Conservation (phyloP, 2,113 vertebrate genomes). For the Seriola quinqueradiata region DNA sequence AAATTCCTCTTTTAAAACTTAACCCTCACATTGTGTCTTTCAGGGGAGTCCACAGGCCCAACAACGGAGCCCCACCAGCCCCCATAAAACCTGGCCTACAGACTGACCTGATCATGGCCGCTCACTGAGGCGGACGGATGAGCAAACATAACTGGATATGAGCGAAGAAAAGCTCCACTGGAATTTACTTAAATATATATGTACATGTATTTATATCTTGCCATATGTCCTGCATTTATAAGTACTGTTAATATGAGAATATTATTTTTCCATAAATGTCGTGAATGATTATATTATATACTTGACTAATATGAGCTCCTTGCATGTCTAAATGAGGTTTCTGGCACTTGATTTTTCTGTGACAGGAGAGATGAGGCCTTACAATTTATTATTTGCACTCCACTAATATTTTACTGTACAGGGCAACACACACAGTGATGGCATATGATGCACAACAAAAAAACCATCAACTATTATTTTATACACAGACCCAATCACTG, state of each 20-base stretch:
- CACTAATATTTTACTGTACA: constrained; percentile 58
- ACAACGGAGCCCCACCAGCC: constrained; percentile 70
- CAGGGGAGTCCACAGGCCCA: constrained; percentile 79
- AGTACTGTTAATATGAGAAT: constrained; percentile 77
- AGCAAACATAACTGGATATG: constrained; percentile 73
- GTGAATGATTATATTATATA: constrained; percentile 62
- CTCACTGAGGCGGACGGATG: not conserved
- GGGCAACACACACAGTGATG: constrained; percentile 12
- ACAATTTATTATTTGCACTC: constrained; percentile 72
- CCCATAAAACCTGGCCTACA: constrained; percentile 74
- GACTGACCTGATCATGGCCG: constrained; percentile 56
- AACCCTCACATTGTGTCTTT: constrained; percentile 29
- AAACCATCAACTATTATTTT: not conserved
- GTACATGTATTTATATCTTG: constrained; percentile 80
- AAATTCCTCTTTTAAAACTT: not conserved
- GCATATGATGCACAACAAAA: not conserved
- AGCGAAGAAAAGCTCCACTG: constrained; percentile 77
- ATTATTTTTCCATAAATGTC: constrained; percentile 72
- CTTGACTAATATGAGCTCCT: constrained; percentile 58
- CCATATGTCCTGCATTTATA: constrained; percentile 70
- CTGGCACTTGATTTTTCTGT: constrained; percentile 18
- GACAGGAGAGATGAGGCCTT: constrained; percentile 45
- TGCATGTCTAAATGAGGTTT: constrained; percentile 40
- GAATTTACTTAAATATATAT: constrained; percentile 76
- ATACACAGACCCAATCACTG: not conserved